Conservation (phyloP, 1,140 invertebrate species). For the Antheraea mylitta region DNA sequence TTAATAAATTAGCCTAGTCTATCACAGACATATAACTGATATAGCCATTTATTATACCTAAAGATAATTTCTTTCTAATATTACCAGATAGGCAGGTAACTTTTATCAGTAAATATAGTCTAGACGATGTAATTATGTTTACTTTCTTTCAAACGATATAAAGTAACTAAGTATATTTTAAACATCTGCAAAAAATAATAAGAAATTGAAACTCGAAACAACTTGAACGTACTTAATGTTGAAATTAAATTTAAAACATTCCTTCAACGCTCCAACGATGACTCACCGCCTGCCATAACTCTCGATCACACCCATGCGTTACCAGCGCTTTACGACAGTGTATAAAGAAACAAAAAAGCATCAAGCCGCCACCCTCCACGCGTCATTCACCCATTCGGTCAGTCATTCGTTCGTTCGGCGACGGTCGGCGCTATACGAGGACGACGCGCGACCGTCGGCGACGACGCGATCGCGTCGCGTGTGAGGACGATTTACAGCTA, state of each 20-base stretch:
- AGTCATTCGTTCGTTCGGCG: slow-evolving; percentile 19
- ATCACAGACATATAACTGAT: no score
- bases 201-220: neutral
- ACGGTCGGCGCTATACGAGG: slow-evolving; percentile 4
- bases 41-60: no score
- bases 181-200: neutral
- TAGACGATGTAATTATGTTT: no score
- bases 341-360: slow-evolving; percentile 11
- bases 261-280: neutral
- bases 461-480: slow-evolving; percentile 34
- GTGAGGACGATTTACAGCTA: slow-evolving; percentile 58
- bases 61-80: no score
- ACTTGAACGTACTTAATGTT: neutral
- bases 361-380: neutral
- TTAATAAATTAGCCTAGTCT: no score
- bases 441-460: slow-evolving; percentile 16
- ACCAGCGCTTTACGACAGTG: slow-evolving; percentile 11
- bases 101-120: no score
- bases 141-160: neutral
- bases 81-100: no score
- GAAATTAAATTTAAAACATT: slow-evolving; percentile 3
- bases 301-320: slow-evolving; percentile 14
- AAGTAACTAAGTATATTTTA: neutral
- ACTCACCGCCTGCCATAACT: slow-evolving; percentile 13
- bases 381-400: slow-evolving; percentile 13